Base-by-base conservation (phyloP, 2,113 vertebrate species). In the Ailurus styani region DNA sequence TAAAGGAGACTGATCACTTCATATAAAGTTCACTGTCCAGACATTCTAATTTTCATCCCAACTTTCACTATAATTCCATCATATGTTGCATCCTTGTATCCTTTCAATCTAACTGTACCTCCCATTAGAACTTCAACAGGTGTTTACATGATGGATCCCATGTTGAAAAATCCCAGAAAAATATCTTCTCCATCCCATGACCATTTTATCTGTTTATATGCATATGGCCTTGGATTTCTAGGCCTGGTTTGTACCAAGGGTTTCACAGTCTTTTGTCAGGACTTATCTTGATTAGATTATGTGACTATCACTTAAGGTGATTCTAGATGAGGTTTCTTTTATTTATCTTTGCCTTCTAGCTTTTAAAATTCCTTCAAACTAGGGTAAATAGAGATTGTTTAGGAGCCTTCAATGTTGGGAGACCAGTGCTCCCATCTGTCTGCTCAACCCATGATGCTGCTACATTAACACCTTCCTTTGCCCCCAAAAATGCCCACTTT, bases 31-130 rank as follows among this genome's bases (percentile, higher is more conserved):
- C 13, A 37, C 37, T 73, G 4, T 86, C 42, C 15, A 93, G 47
- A 57, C 14, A 45, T 97, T 93, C 64, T 93, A 37, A 60, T 90
- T 95, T 87, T 95, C 66, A 87, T 77, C 45, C 57, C 73, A 7
- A 82, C 40, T 52, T 90, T 93, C 20, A 55, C 54, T 17, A 73
- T 95, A 79, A 75, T 73, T 12, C 78, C 21, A 62, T 85, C 50
- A 85, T 54, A 45, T 93, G 3, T 73, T 79, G 6, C 23, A 84
- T 83, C 83, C 31, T 37, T 66, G 7, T 75, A 60, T 23, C 11
- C 8, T 82, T 57, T 52, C 21, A 82, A 27, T 82, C 37, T 90
- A 90, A 90, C 40, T 90, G 29, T 85, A 85, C 29, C 27, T 9
- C 25, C n/a, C 13, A 47, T 57, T 81, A 89, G 72, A 23, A 87